Conservation (phyloP, 2,113 vertebrate genomes). For the Parus major region DNA sequence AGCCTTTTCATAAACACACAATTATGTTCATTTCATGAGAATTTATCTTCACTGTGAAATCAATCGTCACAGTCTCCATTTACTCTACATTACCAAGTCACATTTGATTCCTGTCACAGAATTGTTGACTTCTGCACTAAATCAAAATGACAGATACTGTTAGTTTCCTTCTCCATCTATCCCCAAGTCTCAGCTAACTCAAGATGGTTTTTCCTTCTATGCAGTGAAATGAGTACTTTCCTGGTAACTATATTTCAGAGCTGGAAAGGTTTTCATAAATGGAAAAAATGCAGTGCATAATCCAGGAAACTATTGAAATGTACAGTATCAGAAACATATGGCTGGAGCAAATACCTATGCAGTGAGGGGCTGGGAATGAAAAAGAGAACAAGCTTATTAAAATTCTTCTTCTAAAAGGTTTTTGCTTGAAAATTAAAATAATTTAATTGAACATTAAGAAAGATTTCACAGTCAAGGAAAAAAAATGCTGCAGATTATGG, state of each 20-base stretch:
- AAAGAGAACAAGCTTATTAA: slow-evolving; percentile 20
- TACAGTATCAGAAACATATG: slow-evolving; percentile 69
- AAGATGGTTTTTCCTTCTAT: slow-evolving; percentile 23
- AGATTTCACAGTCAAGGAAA: background rate
- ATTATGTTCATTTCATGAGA: slow-evolving; percentile 66
- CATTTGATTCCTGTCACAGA: slow-evolving; percentile 67
- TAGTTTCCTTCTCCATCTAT: slow-evolving; percentile 16
- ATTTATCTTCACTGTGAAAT: slow-evolving; percentile 75
- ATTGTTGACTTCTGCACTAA: slow-evolving; percentile 54
- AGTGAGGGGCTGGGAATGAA: slow-evolving; percentile 30
- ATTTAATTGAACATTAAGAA: background rate
- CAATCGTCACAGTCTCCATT: slow-evolving; percentile 65
- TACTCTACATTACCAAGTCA: slow-evolving; percentile 60
- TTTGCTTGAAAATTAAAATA: slow-evolving; percentile 12
- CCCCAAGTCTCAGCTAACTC: background rate
- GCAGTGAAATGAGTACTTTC: slow-evolving; percentile 44
- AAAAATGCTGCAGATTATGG: background rate
- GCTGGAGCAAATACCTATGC: slow-evolving; percentile 55
- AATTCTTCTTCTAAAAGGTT: background rate
- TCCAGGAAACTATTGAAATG: slow-evolving; percentile 65
- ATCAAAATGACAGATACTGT: slow-evolving; percentile 54
- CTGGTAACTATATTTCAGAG: slow-evolving; percentile 59
- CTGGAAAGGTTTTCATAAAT: slow-evolving; percentile 49
- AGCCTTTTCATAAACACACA: slow-evolving; percentile 57
- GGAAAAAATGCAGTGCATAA: slow-evolving; percentile 54